phyloP scores from a whole-genome alignment of 2,888 invertebrate species.

The Hypsopygia costalis region DNA sequence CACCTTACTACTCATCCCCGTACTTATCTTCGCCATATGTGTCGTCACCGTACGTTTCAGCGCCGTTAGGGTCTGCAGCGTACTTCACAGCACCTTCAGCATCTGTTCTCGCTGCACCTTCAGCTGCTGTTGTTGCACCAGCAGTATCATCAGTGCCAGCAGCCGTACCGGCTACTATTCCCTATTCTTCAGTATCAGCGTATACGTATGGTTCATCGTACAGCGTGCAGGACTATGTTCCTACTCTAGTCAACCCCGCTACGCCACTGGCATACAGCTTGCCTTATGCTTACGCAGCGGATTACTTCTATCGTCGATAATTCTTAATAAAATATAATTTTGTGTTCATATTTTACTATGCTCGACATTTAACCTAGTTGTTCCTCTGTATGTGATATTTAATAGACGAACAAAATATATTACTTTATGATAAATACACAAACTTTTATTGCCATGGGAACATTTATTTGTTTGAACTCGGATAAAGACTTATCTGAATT shows the following conservation, averaged over 20 bases:
- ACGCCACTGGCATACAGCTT: conserved; percentile 29
- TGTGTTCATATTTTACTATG: neutral
- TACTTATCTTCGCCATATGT: conserved; percentile 13
- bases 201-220: conserved; percentile 43
- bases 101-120: conserved; percentile 4
- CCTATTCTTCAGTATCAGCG: conserved; percentile 33
- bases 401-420: conserved; percentile 5
- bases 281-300: conserved; percentile 36
- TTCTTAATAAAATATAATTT: neutral
- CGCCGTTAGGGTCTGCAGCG: conserved; percentile 23
- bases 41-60: conserved; percentile 24
- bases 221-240: conserved; percentile 33
- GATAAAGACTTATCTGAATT: no score
- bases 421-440: no score
- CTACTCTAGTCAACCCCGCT: conserved; percentile 29
- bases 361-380: neutral
- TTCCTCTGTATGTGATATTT: conserved; percentile 4
- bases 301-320: conserved; percentile 34
- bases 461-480: no score
- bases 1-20: conserved; percentile 19
- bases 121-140: conserved; percentile 9
- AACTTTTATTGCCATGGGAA: no score
- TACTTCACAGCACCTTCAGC: conserved; percentile 18
- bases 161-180: conserved; percentile 22
- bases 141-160: conserved; percentile 20